Percentiles rank a stretch among this genome's conserved stretches.
These are phyloP conservation scores for Peromyscus eremicus DNA, from an alignment of 2,797 vertebrate genomes.

Conservation along the genomic window DNA sequence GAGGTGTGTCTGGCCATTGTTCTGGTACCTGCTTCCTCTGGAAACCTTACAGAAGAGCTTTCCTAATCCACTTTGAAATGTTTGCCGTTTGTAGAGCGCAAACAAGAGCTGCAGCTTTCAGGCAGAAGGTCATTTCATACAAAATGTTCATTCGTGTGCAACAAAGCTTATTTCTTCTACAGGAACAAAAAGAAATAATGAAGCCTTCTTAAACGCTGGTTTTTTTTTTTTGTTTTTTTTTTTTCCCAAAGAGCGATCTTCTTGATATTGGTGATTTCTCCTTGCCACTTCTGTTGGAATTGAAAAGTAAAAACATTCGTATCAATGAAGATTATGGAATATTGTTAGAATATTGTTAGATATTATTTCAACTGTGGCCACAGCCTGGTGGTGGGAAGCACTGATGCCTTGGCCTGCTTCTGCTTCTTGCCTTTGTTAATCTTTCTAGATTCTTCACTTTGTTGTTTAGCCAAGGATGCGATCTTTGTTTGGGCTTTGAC, in stretches of 20 bases:
- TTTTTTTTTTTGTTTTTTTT: slow-evolving; percentile 46
- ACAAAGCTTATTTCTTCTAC: slow-evolving; percentile 77
- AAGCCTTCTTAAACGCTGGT: slow-evolving; percentile 73
- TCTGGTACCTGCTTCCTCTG: slow-evolving; percentile 61
- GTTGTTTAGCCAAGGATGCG: not conserved
- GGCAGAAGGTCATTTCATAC: slow-evolving; percentile 81
- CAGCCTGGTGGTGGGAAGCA: not conserved
- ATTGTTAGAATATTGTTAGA: not conserved
- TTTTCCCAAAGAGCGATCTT: slow-evolving; percentile 50
- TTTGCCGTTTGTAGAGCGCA: slow-evolving; percentile 74
- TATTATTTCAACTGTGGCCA: not conserved
- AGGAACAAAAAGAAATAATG: slow-evolving; percentile 82
- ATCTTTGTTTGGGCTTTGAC: not conserved
- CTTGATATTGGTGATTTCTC: slow-evolving; percentile 69
- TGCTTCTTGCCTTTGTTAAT: not conserved
- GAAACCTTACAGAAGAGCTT: slow-evolving; percentile 71
- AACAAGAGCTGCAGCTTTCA: slow-evolving; percentile 70
- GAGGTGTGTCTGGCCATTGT: slow-evolving; percentile 59
- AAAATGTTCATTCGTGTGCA: slow-evolving; percentile 68
- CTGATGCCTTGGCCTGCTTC: not conserved
- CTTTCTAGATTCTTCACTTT: not conserved
- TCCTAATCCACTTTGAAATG: slow-evolving; percentile 79
- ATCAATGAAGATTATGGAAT: slow-evolving; percentile 70
- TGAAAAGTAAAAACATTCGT: slow-evolving; percentile 70
- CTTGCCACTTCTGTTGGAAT: slow-evolving; percentile 53